phyloP scores from a whole-genome alignment of 2,113 vertebrate species.

The Microtus montanus region DNA sequence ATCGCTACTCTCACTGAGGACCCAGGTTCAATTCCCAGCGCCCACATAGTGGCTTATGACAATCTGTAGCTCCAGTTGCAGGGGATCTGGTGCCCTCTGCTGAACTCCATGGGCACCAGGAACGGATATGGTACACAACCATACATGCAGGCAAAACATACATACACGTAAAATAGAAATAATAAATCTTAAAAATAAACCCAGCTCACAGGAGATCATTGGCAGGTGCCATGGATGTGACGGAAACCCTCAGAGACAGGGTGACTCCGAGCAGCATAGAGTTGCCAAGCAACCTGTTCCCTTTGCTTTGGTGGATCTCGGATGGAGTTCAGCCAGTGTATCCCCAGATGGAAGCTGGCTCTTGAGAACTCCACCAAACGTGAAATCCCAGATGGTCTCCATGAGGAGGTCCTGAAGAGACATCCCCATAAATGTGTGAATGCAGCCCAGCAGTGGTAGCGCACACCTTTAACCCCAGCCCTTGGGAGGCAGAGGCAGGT shows the following conservation, averaged over 20 bases:
- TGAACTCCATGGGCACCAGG: background rate
- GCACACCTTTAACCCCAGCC: background rate
- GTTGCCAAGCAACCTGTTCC: background rate
- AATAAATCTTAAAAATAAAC: background rate
- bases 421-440: background rate
- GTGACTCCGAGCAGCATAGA: background rate
- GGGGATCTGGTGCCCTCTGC: background rate
- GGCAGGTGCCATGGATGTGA: background rate
- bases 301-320: background rate
- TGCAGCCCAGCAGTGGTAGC: background rate
- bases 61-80: background rate
- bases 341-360: background rate
- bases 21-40: background rate
- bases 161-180: background rate
- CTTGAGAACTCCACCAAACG: background rate
- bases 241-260: background rate
- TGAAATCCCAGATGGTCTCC: too few species aligned
- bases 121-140: background rate
- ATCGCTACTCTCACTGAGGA: background rate
- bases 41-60: background rate
- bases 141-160: background rate
- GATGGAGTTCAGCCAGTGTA: fast-evolving
- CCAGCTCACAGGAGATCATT: background rate
- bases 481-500: background rate
- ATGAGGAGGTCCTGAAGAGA: too few species aligned